A percentile compares a stretch with the other conserved stretches of the same genome.
Evolutionary conservation across 2,888 invertebrate species (phyloP).

Genomic region (Aspidapion aeneum): DNA sequence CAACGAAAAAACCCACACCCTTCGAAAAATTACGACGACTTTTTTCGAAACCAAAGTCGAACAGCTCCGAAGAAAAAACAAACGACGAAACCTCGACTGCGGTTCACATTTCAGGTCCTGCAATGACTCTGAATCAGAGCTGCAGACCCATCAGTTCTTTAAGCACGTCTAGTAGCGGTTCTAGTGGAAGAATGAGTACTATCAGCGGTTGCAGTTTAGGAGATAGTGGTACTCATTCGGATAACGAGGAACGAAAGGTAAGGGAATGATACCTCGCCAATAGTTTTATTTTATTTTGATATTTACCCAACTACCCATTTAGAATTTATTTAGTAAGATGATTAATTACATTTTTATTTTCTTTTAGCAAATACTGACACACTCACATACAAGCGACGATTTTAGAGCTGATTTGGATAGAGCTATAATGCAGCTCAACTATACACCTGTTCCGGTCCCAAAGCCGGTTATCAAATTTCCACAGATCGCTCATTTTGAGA

Average conservation of each 20-base stretch:
- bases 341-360: too few species aligned
- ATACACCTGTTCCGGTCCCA: conserved; percentile 53
- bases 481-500: conserved; percentile 39
- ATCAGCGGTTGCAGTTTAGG: conserved; percentile 78
- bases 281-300: too few species aligned
- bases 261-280: too few species aligned
- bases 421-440: conserved; percentile 46
- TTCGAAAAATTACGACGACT: conserved; percentile 63
- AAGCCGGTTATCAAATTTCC: conserved; percentile 47
- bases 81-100: conserved; percentile 28
- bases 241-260: conserved; percentile 69
- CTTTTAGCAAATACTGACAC: conserved; percentile 38
- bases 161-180: conserved; percentile 68
- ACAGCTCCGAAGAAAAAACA: conserved; percentile 24
- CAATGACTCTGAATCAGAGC: conserved; percentile 27
- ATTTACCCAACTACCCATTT: too few species aligned
- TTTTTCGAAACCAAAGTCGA: conserved; percentile 27
- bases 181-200: conserved; percentile 78
- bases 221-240: conserved; percentile 83
- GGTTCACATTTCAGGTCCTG: conserved; percentile 25
- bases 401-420: conserved; percentile 38
- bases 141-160: conserved; percentile 63
- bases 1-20: conserved; percentile 73
- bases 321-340: too few species aligned
- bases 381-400: conserved; percentile 38